These are phyloP conservation scores for Ranitomeya variabilis DNA, from an alignment of 2,113 vertebrate genomes.

Conservation along the genomic window DNA sequence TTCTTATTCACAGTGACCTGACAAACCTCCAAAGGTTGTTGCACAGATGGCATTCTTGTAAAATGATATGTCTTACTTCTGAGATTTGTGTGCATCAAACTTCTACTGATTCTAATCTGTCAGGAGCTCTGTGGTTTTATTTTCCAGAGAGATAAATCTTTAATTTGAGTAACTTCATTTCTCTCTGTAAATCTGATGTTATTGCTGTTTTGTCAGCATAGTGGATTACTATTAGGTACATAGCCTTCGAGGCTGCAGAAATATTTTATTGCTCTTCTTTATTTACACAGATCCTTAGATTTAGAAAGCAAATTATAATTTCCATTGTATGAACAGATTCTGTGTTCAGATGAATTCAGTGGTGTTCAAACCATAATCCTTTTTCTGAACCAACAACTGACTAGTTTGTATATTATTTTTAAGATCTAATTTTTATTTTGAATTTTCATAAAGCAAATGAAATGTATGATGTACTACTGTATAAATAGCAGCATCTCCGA, in stretches of 20 bases:
- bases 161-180: constrained; percentile 50
- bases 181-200: constrained; percentile 14
- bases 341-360: neutral
- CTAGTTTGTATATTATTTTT: neutral
- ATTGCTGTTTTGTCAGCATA: constrained; percentile 15
- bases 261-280: constrained; percentile 1
- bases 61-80: constrained; percentile 48
- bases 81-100: constrained; percentile 50
- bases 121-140: constrained; percentile 14
- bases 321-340: constrained; percentile 7
- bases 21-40: constrained; percentile 45
- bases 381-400: neutral
- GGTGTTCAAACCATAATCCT: neutral
- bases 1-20: constrained; percentile 15
- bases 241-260: neutral
- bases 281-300: constrained; percentile 11
- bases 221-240: constrained; percentile 10
- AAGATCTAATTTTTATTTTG: neutral
- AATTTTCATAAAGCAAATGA: neutral
- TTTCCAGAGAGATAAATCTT: constrained; percentile 44
- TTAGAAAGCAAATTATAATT: constrained; percentile 15
- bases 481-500: too few relatives aligned
- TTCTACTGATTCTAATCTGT: constrained; percentile 30
- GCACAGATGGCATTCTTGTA: constrained; percentile 40
- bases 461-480: too few relatives aligned